Evolutionary conservation across 1,140 invertebrate genomes (phyloP), one percentile per base, ranked within the genome.

Genomic region (Coptotermes formosanus): DNA sequence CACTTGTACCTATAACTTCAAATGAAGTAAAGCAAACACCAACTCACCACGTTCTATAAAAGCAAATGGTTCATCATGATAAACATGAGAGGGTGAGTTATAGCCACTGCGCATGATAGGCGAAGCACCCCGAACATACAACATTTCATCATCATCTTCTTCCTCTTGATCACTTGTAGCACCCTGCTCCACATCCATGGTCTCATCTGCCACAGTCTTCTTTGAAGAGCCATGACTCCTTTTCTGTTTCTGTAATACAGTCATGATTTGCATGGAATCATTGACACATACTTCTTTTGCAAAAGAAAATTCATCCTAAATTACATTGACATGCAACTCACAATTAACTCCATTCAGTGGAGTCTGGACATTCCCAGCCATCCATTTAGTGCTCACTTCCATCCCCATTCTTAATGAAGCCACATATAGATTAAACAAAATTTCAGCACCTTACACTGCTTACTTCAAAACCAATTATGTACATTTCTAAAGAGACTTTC

Each of bases 71-170:
- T 84, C 45, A 25, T 86, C 85, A 86, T n/a, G 64, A 82, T 45
- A 86, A 16, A 45, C 64, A n/a, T 59, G 43, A 81, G 30, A 8
- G 19, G 75, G 64, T n/a, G 43, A 23, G 8, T 45, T 52, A 30
- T 30, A 44, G 0, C 43, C 43, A 44, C 43, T 75, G n/a, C 32
- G 38, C 85, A 82, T 81, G 45, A 86, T 82, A 2, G 92, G 92
- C n/a, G 92, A 92, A 55, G 95, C 95, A 83, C 96, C 95, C 75
- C 96, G 92, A 12, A 96, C 92, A 90, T 95, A 96, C 88, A 96
- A 91, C 94, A 96, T 95, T 89, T 96, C 95, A 88, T 94, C 95
- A 88, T 97, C 95, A 89, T 95, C 94, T 84, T 95, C 93, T 87
- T 94, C 94, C 84, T 93, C 92, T 16, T 38, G 30, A 48, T 93